These are phyloP conservation scores for Zenarchopterus dispar DNA, from an alignment of 2,797 vertebrate species.

Conservation along the genomic window DNA sequence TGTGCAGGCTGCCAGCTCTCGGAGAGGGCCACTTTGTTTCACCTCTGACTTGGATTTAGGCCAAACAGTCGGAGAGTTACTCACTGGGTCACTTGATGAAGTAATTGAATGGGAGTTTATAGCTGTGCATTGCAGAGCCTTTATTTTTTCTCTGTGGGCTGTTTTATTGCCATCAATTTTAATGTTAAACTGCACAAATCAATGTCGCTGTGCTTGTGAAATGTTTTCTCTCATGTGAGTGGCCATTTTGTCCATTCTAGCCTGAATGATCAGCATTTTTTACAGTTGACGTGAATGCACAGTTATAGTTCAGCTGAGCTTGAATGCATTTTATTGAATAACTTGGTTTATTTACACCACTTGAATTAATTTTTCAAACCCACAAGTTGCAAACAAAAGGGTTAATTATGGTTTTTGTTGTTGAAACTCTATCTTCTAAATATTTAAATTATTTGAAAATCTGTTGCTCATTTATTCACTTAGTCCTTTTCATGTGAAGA, in stretches of 20 bases:
- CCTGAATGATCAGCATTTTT: conserved; percentile 15
- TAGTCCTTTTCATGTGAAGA: not conserved
- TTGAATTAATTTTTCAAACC: not conserved
- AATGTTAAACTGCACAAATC: conserved; percentile 36
- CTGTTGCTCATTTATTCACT: not conserved
- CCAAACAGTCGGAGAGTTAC: conserved; percentile 61
- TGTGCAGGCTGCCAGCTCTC: conserved; percentile 65
- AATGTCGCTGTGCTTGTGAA: conserved; percentile 17
- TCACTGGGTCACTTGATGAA: conserved; percentile 74
- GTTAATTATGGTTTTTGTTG: no score
- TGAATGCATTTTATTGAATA: not conserved
- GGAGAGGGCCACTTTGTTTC: conserved; percentile 73
- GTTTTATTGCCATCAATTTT: conserved; percentile 50
- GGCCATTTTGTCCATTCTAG: conserved; percentile 15
- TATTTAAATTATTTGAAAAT: not conserved
- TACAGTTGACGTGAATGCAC: not conserved
- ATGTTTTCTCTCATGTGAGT: conserved; percentile 15
- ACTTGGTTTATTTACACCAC: no score
- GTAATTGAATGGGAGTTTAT: conserved; percentile 72
- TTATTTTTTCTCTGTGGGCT: conserved; percentile 27
- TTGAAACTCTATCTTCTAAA: no score
- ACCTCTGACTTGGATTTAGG: conserved; percentile 63
- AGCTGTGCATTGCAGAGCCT: conserved; percentile 41
- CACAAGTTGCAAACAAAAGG: not conserved
- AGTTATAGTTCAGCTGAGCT: not conserved